Evolutionary conservation across 2,888 invertebrate species (phyloP).

Genomic region (Elysia crispata): DNA sequence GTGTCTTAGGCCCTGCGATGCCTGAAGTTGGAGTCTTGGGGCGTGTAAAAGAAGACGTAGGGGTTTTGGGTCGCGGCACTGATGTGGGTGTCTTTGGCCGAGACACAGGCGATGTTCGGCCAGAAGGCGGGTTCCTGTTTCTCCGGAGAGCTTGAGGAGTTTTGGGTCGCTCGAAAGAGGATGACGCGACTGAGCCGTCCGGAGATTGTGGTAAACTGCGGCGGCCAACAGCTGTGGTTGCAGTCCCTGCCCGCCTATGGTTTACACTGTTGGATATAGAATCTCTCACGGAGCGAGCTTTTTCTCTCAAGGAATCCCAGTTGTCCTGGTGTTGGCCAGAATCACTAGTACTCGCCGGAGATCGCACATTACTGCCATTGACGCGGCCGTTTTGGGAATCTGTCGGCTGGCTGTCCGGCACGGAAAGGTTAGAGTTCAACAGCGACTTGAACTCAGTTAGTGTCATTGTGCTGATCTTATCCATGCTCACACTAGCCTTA

Average conservation of each 20-base stretch:
- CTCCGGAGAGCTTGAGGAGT: conserved; percentile 28
- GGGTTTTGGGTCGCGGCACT: conserved; percentile 51
- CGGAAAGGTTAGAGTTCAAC: conserved; percentile 63
- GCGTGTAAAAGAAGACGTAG: conserved; percentile 38
- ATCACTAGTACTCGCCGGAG: neutral
- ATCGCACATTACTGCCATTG: neutral
- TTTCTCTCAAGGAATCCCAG: conserved; percentile 50
- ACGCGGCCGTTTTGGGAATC: neutral
- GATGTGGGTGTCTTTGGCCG: conserved; percentile 38
- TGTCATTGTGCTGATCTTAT: conserved; percentile 71
- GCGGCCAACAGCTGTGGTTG: conserved; percentile 13
- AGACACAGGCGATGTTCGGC: neutral
- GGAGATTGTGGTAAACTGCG: conserved; percentile 38
- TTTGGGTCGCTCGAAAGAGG: conserved; percentile 41
- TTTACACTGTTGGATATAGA: conserved; percentile 41
- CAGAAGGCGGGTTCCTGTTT: neutral
- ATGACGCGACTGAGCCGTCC: conserved; percentile 24
- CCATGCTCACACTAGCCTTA: conserved; percentile 57
- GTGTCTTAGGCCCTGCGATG: conserved; percentile 17
- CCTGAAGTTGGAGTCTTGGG: conserved; percentile 49
- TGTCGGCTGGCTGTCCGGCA: conserved; percentile 49
- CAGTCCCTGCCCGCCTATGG: conserved; percentile 23
- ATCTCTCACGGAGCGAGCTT: conserved; percentile 47
- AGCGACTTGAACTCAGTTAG: conserved; percentile 68
- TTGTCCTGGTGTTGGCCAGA: neutral